A percentile compares a stretch with the other conserved stretches of the same genome.
phyloP scores from a whole-genome alignment of 2,113 vertebrate genomes.

The Cricetomys ansorgei region DNA sequence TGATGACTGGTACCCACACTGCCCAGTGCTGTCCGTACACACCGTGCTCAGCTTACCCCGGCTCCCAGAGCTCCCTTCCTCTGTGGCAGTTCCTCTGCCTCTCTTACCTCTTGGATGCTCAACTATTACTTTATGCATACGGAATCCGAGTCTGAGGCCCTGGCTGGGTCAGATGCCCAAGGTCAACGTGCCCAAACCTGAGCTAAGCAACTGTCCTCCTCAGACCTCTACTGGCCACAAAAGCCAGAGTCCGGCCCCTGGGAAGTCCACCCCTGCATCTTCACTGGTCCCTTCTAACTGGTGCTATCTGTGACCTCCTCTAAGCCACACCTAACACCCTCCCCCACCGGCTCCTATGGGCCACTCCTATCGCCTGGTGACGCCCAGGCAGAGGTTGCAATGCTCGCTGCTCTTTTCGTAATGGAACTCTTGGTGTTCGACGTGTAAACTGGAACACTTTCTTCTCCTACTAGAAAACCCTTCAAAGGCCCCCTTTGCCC shows the following conservation, averaged over 20 bases:
- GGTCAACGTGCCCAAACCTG: constrained; percentile 7
- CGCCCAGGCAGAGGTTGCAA: neutral
- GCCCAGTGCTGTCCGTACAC: neutral
- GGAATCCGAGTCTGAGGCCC: neutral
- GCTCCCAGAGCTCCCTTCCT: neutral
- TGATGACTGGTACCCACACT: neutral
- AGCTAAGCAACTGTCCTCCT: neutral
- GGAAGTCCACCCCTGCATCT: rapidly evolving
- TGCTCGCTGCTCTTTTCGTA: neutral
- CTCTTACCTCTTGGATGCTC: neutral
- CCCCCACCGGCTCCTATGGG: rapidly evolving
- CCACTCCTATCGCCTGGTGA: neutral
- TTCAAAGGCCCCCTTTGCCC: constrained; percentile 4
- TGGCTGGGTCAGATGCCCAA: neutral
- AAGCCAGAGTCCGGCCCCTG: neutral
- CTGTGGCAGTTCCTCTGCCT: rapidly evolving
- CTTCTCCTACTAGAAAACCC: neutral
- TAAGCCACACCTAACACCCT: neutral
- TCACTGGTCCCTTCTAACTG: neutral
- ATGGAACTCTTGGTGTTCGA: neutral
- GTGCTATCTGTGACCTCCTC: neutral
- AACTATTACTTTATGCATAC: neutral
- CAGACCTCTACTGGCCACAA: neutral
- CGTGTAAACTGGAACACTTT: neutral
- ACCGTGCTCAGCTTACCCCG: neutral